Conservation (phyloP, 1,140 invertebrate genomes). For the Acyrthosiphon pisum region DNA sequence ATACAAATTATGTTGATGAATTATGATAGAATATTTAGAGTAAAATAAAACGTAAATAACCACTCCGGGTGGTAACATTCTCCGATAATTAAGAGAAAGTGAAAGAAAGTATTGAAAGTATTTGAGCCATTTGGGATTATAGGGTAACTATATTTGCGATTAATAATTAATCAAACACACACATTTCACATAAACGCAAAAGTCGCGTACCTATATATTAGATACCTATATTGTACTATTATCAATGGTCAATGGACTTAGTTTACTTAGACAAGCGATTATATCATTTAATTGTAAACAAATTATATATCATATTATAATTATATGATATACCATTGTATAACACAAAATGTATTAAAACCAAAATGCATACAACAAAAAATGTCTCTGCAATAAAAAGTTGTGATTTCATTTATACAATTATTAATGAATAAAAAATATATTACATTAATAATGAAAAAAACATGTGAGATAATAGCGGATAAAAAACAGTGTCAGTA, state of each 20-base stretch:
- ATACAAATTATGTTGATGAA: background rate
- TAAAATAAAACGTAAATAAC: constrained; percentile 19
- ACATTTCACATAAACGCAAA: background rate
- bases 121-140: constrained; percentile 3
- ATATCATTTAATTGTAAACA: background rate
- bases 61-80: constrained; percentile 28
- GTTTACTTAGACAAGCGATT: background rate
- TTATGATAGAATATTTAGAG: background rate
- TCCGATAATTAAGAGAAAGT: constrained; percentile 54
- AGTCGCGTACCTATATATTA: background rate
- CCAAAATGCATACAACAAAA: background rate
- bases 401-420: background rate
- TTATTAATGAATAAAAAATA: background rate
- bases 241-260: background rate
- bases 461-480: constrained; percentile 32
- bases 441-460: background rate
- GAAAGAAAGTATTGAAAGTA: constrained; percentile 56
- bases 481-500: constrained; percentile 54
- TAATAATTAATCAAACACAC: background rate
- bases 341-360: background rate
- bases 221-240: background rate
- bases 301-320: background rate
- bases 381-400: background rate
- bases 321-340: background rate
- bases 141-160: constrained; percentile 24